Base-by-base conservation (phyloP, 1,140 invertebrate species). In the Diorhabda carinulata region DNA sequence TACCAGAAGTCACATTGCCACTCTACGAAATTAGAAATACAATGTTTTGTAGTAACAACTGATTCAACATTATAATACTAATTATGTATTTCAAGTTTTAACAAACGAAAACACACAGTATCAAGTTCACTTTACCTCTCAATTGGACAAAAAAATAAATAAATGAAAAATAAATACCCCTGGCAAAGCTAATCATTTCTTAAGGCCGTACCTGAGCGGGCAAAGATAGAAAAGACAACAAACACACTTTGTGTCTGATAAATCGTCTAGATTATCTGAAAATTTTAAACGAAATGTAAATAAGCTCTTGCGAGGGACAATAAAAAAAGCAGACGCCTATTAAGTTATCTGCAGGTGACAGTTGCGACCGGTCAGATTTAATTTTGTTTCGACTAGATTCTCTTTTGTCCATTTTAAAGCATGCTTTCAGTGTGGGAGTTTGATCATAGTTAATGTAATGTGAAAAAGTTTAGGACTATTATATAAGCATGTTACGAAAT, bases 261-360 rank as follows among this genome's bases (percentile, higher is more conserved):
- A 65, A 65, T 65, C 52, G 64, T 42, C 44, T 43, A 65, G 64
- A 65, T 65, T 65, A 65, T 65, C 64, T 58, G 47, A 65, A 62
- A 65, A 65, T 65, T 65, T 65, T 65, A 65, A 65, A 65, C 57
- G 47, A 65, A 65, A 65, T 65, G 64, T 65, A 65, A 65, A 65
- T 65, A 45, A 65, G 64, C 47, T 62, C 52, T 65, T 57, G 64
- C 64, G 44, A 45, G 64, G 47, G 47, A 65, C 47, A 65, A 65
- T 65, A 65, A 65, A 65, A 62, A 65, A 57, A 45, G 47, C 41
- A 52, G 47, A 25, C 52, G 47, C 5, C 47, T 65, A 65, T 65
- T 65, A 65, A 56, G 64, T 65, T 65, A 65, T 65, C 64, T 65
- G 45, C 47, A 43, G 56, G 47, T 65, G 47, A 57, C 64, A 65